phyloP scores from a whole-genome alignment of 2,113 vertebrate genomes.

The Vimba vimba region DNA sequence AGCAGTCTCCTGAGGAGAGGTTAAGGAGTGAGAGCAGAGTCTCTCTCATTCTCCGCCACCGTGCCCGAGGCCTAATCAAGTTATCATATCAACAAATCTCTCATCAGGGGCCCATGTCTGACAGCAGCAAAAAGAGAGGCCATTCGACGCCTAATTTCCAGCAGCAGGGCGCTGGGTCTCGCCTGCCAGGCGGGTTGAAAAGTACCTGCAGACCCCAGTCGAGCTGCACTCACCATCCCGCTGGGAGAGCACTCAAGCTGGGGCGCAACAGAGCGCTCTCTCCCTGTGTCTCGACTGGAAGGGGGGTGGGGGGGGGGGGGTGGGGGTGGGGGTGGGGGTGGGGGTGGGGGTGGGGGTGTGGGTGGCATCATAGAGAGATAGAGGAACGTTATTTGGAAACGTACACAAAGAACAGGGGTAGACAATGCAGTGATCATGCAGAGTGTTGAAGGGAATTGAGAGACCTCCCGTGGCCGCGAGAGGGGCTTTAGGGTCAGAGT shows the following conservation, averaged over 20 bases:
- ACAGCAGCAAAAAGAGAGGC: slow-evolving; percentile 79
- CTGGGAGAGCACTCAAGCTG: slow-evolving; percentile 65
- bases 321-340: no score
- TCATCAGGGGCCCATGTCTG: slow-evolving; percentile 71
- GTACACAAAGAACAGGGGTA: slow-evolving; percentile 61
- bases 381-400: slow-evolving; percentile 64
- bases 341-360: no score
- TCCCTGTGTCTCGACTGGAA: slow-evolving; percentile 40
- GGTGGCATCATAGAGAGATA: slow-evolving; percentile 24
- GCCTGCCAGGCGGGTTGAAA: slow-evolving; percentile 75
- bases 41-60: slow-evolving; percentile 73
- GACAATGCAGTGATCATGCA: slow-evolving; percentile 68
- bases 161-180: slow-evolving; percentile 80
- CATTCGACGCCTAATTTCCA: slow-evolving; percentile 87
- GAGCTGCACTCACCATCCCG: slow-evolving; percentile 66
- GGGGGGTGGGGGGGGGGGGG: no score
- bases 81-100: slow-evolving; percentile 86
- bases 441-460: slow-evolving; percentile 58
- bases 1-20: slow-evolving; percentile 84
- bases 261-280: slow-evolving; percentile 59
- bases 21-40: slow-evolving; percentile 83
- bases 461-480: slow-evolving; percentile 69
- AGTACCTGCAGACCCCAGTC: slow-evolving; percentile 78
- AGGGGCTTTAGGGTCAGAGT: slow-evolving; percentile 69
- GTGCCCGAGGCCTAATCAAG: slow-evolving; percentile 83